phyloP scores from a whole-genome alignment of 2,888 invertebrate species.

The Ferdinandea cuprea region DNA sequence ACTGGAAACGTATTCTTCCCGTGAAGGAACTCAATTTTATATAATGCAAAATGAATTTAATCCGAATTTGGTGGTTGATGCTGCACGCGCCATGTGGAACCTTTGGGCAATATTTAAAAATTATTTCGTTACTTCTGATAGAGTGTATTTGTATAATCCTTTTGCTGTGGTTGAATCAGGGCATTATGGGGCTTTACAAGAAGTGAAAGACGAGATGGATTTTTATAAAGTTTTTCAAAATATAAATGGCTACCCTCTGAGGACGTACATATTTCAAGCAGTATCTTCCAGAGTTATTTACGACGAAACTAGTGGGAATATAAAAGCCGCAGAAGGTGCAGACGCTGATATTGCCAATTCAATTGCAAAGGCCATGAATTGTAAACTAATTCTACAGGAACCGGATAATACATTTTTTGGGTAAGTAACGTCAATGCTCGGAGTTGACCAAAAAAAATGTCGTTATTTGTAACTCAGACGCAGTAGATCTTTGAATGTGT shows the following conservation, averaged over 20 bases:
- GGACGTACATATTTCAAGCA: constrained; percentile 80
- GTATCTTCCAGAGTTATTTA: constrained; percentile 80
- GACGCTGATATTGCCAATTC: constrained; percentile 79
- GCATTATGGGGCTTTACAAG: constrained; percentile 67
- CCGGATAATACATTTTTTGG: constrained; percentile 80
- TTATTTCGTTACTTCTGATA: constrained; percentile 76
- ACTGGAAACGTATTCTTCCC: constrained; percentile 30
- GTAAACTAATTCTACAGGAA: constrained; percentile 77
- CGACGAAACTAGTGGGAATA: constrained; percentile 66
- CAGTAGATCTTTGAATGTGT: no score
- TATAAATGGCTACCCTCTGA: constrained; percentile 80
- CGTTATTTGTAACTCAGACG: no score
- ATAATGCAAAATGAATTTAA: constrained; percentile 33
- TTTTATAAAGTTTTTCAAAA: constrained; percentile 75
- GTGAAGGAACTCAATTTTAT: constrained; percentile 42
- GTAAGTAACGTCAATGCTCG: constrained; percentile 76
- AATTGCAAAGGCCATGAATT: constrained; percentile 79
- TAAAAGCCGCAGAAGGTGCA: constrained; percentile 77
- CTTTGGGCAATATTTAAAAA: constrained; percentile 77
- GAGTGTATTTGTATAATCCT: constrained; percentile 78
- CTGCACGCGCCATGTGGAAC: constrained; percentile 77
- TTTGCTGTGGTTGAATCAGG: constrained; percentile 68
- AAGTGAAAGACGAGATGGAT: constrained; percentile 4
- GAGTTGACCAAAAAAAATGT: no score
- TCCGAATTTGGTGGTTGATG: constrained; percentile 54